A percentile compares a stretch with the other conserved stretches of the same genome.
phyloP scores from a whole-genome alignment of 2,113 vertebrate genomes.

The Theristicus caerulescens region DNA sequence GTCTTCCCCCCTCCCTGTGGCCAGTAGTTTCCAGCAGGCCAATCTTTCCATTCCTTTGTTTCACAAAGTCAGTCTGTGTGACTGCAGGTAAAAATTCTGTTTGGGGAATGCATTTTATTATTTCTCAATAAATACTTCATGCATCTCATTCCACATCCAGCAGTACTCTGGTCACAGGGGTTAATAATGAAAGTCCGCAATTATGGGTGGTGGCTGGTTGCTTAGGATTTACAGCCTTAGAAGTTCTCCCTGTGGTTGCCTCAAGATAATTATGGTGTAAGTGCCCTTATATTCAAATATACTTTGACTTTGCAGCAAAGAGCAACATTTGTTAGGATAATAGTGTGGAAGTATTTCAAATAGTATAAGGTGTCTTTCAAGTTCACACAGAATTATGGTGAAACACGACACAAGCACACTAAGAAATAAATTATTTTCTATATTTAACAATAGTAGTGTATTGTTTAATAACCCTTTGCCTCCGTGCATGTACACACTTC shows the following conservation, averaged over 20 bases:
- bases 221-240: neutral
- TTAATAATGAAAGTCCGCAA: neutral
- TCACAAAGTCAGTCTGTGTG: neutral
- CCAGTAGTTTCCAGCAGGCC: neutral
- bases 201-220: neutral
- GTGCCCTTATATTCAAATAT: neutral
- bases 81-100: neutral
- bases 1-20: neutral
- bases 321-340: constrained; percentile 10
- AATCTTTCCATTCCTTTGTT: neutral
- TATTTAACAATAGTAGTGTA: neutral
- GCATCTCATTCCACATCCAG: neutral
- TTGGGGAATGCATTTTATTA: neutral
- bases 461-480: neutral
- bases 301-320: neutral
- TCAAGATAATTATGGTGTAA: neutral
- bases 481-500: neutral
- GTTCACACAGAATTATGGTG: neutral
- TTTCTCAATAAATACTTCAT: constrained; percentile 25
- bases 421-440: neutral
- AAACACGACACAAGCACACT: neutral
- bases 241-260: neutral
- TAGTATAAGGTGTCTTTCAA: neutral
- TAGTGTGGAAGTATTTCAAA: neutral
- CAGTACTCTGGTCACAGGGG: neutral